A percentile compares a stretch with the other conserved stretches of the same genome.
These are phyloP conservation scores for Herpetotheres cachinnans DNA, from an alignment of 2,113 vertebrate species.

Conservation along the genomic window DNA sequence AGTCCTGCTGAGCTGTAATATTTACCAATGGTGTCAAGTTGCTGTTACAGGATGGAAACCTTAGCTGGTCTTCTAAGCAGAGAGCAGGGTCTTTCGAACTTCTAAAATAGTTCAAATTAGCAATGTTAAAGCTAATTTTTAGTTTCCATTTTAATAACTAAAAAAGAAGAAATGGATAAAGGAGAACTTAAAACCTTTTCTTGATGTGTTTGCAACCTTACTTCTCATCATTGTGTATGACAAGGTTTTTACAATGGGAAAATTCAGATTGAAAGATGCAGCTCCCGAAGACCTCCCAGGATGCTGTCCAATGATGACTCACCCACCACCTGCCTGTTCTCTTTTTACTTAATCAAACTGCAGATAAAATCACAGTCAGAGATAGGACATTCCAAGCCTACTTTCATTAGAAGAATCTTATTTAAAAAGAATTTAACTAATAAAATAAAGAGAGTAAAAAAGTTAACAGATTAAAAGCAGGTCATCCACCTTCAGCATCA, in stretches of 20 bases:
- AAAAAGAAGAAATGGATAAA: background rate
- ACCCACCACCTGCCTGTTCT: background rate
- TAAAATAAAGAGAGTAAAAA: background rate
- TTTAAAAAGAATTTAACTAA: background rate
- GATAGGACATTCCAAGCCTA: background rate
- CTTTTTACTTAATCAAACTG: background rate
- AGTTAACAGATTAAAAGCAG: background rate
- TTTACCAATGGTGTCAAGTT: fast-evolving
- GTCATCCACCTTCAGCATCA: background rate
- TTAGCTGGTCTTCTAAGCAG: background rate
- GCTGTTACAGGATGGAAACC: background rate
- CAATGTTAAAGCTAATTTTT: background rate
- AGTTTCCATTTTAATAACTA: background rate
- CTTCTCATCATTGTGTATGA: background rate
- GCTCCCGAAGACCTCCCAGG: background rate
- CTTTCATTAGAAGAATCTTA: background rate
- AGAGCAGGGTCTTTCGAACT: background rate
- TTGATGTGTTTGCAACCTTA: background rate
- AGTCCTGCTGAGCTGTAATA: background rate
- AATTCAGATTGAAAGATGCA: background rate
- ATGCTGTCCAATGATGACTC: background rate
- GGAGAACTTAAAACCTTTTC: background rate
- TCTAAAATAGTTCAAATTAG: background rate
- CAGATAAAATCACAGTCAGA: background rate
- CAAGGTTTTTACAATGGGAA: background rate